Percentiles rank a stretch among this genome's conserved stretches.
phyloP scores from a whole-genome alignment of 2,888 invertebrate species.

The Dasypolia templi region DNA sequence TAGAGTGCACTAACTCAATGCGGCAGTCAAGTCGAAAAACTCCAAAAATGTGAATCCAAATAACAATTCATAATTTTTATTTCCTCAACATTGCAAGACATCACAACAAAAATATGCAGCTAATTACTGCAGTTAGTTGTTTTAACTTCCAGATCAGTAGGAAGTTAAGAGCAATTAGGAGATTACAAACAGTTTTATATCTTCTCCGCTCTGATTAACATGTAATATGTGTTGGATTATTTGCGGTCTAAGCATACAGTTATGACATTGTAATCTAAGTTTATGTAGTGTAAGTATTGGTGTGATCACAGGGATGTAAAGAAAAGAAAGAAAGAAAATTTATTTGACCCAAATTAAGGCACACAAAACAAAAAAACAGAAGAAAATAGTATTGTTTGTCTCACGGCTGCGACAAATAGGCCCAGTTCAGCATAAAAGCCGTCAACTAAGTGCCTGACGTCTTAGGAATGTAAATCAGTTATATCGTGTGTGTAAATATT shows the following conservation, averaged over 20 bases:
- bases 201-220: constrained; percentile 47
- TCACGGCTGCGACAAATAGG: no score
- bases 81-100: constrained; percentile 28
- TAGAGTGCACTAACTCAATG: no score
- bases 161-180: constrained; percentile 43
- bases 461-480: no score
- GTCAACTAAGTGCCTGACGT: no score
- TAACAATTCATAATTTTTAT: constrained; percentile 6
- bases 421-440: no score
- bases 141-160: constrained; percentile 19
- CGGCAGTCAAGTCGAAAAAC: neutral
- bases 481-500: no score
- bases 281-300: neutral
- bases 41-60: neutral
- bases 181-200: constrained; percentile 33
- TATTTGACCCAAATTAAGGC: no score
- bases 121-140: constrained; percentile 33
- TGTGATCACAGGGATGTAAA: no score
- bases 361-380: no score
- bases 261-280: neutral
- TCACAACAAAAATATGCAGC: neutral
- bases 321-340: no score
- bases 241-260: constrained; percentile 6
- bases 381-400: no score
- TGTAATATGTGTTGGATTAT: constrained; percentile 31